Evolutionary conservation across 2,113 vertebrate species (phyloP).

Genomic region (Myotis davidii): DNA sequence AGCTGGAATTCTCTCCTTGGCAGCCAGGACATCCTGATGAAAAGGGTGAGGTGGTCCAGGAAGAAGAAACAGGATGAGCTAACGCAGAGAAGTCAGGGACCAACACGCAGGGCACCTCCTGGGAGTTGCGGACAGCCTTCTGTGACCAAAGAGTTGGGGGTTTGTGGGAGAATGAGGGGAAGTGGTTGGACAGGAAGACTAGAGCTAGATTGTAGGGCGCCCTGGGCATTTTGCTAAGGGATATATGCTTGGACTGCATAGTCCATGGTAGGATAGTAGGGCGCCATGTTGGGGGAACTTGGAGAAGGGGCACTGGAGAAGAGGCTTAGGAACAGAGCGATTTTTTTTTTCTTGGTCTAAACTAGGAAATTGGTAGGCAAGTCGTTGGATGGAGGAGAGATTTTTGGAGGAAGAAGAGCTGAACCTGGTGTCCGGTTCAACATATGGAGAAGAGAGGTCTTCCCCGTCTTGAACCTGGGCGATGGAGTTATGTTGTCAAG

Average conservation of each 20-base stretch:
- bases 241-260: background rate
- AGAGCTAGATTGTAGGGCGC: background rate
- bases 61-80: background rate
- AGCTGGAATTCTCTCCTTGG: background rate
- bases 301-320: background rate
- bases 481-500: background rate
- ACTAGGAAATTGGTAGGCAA: background rate
- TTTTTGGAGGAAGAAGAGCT: background rate
- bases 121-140: no score
- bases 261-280: background rate
- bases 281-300: background rate
- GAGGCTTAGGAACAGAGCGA: background rate
- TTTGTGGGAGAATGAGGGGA: background rate
- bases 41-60: background rate
- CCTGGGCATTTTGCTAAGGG: background rate
- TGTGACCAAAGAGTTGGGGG: background rate
- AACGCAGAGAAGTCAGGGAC: background rate
- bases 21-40: background rate
- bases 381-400: background rate
- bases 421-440: background rate
- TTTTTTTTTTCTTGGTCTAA: background rate
- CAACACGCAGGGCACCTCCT: accelerated
- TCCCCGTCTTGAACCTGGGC: background rate
- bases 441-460: background rate
- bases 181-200: background rate